Conservation (phyloP, 2,797 vertebrate species). For the Psittacula derbiana region DNA sequence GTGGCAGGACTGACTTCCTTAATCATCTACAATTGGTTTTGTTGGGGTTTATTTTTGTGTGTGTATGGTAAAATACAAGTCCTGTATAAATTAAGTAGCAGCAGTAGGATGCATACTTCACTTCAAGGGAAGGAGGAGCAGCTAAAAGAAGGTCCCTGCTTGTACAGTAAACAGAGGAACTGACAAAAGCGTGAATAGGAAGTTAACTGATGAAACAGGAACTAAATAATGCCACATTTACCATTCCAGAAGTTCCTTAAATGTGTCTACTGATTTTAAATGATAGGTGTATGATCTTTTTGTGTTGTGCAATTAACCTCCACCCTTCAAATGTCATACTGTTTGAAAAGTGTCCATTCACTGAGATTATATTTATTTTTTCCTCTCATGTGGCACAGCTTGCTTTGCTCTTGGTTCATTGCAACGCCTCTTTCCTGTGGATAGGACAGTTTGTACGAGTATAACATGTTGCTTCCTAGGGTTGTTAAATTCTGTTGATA, state of each 20-base stretch:
- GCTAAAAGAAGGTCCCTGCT: neutral
- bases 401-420: neutral
- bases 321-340: neutral
- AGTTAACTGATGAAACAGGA: neutral
- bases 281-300: neutral
- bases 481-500: neutral
- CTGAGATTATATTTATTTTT: neutral
- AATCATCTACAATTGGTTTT: neutral
- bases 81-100: neutral
- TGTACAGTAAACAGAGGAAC: neutral
- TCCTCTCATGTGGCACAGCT: neutral
- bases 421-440: neutral
- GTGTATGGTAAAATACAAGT: neutral
- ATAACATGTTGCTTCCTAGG: neutral
- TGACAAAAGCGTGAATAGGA: neutral
- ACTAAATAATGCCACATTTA: neutral
- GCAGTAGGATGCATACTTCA: neutral
- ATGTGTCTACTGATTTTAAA: neutral
- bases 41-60: neutral
- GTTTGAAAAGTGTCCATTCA: neutral
- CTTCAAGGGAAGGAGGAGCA: neutral
- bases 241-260: neutral
- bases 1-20: neutral
- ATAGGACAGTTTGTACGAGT: neutral
- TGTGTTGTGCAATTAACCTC: neutral